These are phyloP conservation scores for Apoda limacodes DNA, from an alignment of 2,888 invertebrate genomes.

Conservation along the genomic window DNA sequence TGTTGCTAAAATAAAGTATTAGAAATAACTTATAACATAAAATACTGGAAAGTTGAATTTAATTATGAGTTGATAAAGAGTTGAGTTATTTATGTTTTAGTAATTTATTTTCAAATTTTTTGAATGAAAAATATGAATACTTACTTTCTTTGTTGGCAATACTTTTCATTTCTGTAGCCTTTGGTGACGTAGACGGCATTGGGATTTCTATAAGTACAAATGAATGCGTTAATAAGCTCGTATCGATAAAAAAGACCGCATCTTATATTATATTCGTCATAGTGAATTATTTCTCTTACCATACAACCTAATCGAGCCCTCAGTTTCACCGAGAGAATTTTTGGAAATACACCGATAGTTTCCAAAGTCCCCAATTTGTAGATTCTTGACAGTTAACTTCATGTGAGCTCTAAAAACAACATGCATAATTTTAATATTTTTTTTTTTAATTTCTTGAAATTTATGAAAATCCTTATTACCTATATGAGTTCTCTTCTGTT, in stretches of 20 bases:
- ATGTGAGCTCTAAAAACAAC: constrained; percentile 77
- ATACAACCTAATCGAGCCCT: constrained; percentile 91
- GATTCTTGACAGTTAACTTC: constrained; percentile 87
- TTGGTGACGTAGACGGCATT: constrained; percentile 86
- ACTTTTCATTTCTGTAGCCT: constrained; percentile 85
- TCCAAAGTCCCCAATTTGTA: constrained; percentile 87
- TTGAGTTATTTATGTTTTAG: too few species aligned
- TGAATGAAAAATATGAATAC: too few species aligned
- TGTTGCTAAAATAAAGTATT: too few species aligned
- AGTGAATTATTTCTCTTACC: constrained; percentile 75
- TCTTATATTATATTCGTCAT: constrained; percentile 2
- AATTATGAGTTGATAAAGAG: too few species aligned
- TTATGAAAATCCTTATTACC: too few species aligned
- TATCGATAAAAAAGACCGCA: neutral
- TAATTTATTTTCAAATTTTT: too few species aligned
- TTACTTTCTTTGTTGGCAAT: constrained; percentile 81
- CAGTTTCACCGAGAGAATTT: constrained; percentile 93
- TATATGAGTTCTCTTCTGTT: constrained; percentile 87
- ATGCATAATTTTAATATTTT: too few species aligned
- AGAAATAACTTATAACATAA: too few species aligned
- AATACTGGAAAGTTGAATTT: too few species aligned
- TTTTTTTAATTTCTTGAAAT: too few species aligned
- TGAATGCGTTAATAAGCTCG: neutral
- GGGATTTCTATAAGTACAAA: constrained; percentile 82
- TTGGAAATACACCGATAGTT: constrained; percentile 94